Evolutionary conservation across 2,888 invertebrate species (phyloP), one percentile per base, ranked within the genome.

Genomic region (Hydriomena furcata): DNA sequence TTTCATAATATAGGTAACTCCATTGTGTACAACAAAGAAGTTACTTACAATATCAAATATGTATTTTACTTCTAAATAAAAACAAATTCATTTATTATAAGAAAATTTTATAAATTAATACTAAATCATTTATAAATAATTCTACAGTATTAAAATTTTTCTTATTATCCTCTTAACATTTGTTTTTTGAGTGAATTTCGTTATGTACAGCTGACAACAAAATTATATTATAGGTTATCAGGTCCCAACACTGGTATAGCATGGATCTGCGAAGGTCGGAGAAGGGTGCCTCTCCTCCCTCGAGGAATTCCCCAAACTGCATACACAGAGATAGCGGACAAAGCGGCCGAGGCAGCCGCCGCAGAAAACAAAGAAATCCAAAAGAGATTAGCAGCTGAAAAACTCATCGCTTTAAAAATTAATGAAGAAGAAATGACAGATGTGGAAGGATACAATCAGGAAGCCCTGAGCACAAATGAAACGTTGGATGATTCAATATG

Each of bases 241-340:
- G 94, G 94, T 34, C 93, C 93, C 40, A 93, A 93, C 73, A 93
- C 94, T 52, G 91, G 91, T 51, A 89, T 92, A 65, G 95, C 95
- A 84, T 98, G 98, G 98, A 93, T 95, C 58, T 93, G 95, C 63
- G 98, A 98, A 84, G 98, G 98, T 7, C 92, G 97, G 25, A 92
- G 98, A 65, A 86, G 94, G 53, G 93, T 97, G 66, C 97, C 98
- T 1, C 86, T 97, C 35, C 89, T 98, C 84, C 95, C 97, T 4
- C 92, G 97, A 52, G 93, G 95, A n/a, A 93, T 95, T 42, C 95
- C 97, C 5, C 96, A 96, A 73, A 97, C 97, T 4, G 94, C 95
- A 27, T 95, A 96, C 75, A 95, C 96, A 51, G 93, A 94, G 55
- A 91, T 97, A 61, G 97, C 97, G 7, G 96, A 97, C 80, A 94